These are phyloP conservation scores for Papilio dardanus DNA, from an alignment of 1,140 invertebrate species.

Conservation along the genomic window DNA sequence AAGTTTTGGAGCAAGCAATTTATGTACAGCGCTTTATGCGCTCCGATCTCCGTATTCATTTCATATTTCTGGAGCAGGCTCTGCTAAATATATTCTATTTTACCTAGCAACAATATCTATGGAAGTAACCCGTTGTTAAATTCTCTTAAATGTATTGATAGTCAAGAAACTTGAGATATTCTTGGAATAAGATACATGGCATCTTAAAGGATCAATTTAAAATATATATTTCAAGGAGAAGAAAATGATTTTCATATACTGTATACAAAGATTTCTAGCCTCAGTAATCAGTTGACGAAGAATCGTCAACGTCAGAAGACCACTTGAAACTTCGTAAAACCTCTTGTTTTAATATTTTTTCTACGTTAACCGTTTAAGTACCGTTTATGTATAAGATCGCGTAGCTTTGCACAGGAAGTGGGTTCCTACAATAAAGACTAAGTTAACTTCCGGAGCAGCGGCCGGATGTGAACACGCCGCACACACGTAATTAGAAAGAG, in stretches of 20 bases:
- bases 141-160: neutral
- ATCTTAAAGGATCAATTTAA: neutral
- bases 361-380: neutral
- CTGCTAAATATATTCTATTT: neutral
- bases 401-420: neutral
- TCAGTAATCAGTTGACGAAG: too few relatives aligned
- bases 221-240: neutral
- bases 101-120: neutral
- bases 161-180: neutral
- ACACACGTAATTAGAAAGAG: slow-evolving; percentile 9
- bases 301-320: too few relatives aligned
- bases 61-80: slow-evolving; percentile 15
- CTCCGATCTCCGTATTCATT: slow-evolving; percentile 6
- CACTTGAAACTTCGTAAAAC: too few relatives aligned
- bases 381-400: neutral
- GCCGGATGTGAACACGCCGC: slow-evolving; percentile 3
- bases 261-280: too few relatives aligned
- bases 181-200: neutral
- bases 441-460: slow-evolving; percentile 1
- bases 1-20: slow-evolving; percentile 30
- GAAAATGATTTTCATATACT: neutral
- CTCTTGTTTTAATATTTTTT: neutral
- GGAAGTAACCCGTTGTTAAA: neutral
- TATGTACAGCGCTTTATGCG: slow-evolving; percentile 25
- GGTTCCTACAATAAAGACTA: slow-evolving; percentile 9